Evolutionary conservation across 1,140 invertebrate genomes (phyloP), one percentile per base, ranked within the genome.

Genomic region (Eriocheir sinensis): DNA sequence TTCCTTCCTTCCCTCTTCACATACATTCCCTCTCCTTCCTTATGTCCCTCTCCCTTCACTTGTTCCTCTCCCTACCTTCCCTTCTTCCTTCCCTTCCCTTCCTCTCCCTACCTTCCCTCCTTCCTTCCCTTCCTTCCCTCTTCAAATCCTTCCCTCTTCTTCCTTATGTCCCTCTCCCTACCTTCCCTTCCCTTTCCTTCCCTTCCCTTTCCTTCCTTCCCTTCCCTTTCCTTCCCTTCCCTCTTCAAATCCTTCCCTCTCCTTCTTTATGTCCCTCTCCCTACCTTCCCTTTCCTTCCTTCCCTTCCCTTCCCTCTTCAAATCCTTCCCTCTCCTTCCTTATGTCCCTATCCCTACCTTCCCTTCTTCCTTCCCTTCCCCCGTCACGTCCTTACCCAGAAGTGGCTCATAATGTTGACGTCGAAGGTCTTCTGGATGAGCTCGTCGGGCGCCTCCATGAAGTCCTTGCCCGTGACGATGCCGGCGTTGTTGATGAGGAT

Each of bases 401-500:
- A 95, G 83, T 95, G 95, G 30, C 91, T 93, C 44, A 95, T 81
- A 2, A 93, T 88, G 96, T 98, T 98, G 12, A 98, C 97, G 83
- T 97, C 97, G 96, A 98, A 97, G 0, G 97, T 98, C 96, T 97
- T 97, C 94, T 97, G 96, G 91, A 98, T 98, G 89, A 97, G 96
- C 15, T 97, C 96, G 97, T 99, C 99, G 0, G 98, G 98, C 81
- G 98, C 98, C 36, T 99, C 98, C 95, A 99, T 97, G 40, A 99
- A 97, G 79, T 98, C 97, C 93, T 98, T 98, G 0, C 99, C 99
- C n/a, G 98, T 98, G 0, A 99, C 98, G 85, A 99, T 98, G n/a
- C 99, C 99, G 48, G 99, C 99, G 96, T 99, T 99, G 97, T 99
- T 99, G 38, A 99, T 97, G 17, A 99, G 96, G 91, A 99, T 98